Base-by-base conservation (phyloP, 1,140 invertebrate species). In the Drosophila elegans region DNA sequence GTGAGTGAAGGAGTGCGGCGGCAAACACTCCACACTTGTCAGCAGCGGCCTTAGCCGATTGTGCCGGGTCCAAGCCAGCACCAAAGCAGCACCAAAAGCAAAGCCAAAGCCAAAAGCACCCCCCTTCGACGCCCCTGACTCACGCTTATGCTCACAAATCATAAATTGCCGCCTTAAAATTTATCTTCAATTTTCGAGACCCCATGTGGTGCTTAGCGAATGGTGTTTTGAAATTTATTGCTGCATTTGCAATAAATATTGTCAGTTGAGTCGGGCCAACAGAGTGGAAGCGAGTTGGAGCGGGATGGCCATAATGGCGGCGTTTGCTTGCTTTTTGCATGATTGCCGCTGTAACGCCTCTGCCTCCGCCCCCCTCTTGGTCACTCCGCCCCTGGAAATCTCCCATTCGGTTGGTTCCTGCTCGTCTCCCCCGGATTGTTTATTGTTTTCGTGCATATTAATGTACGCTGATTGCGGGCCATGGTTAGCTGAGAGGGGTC, bases 221-320 rank as follows among this genome's bases (percentile, higher is more conserved):
- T 91, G 91, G 90, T 91, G 90, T 91, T 91, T 91, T 91, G 90
- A 91, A 91, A 91, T 91, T 91, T 91, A 91, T 91, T 91, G 90
- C 90, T 91, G 90, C 88, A 91, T 91, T 91, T 91, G 90, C 90
- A 91, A 91, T 91, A 91, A 91, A 91, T 91, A 91, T 91, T 91
- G 90, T 91, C 91, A 91, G 89, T 90, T 68, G 77, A 71, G 62
- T 62, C 54, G 64, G 49, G 12, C 48, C 48, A 38, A 52, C 67
- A 69, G 42, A 52, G 48, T 27, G 9, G 5, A 27, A 21, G 46
- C 12, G 38, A 3, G 16, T 36, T 57, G 25, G 39, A 54, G 57
- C 52, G 46, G 44, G 48, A 60, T 49, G 72, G 68, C 74, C 69
- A 41, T 48, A 71, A 71, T 84, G 77, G 84, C 84, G 77, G 84